Evolutionary conservation across 2,888 invertebrate genomes (phyloP).

Genomic region (Apamea epomidion): DNA sequence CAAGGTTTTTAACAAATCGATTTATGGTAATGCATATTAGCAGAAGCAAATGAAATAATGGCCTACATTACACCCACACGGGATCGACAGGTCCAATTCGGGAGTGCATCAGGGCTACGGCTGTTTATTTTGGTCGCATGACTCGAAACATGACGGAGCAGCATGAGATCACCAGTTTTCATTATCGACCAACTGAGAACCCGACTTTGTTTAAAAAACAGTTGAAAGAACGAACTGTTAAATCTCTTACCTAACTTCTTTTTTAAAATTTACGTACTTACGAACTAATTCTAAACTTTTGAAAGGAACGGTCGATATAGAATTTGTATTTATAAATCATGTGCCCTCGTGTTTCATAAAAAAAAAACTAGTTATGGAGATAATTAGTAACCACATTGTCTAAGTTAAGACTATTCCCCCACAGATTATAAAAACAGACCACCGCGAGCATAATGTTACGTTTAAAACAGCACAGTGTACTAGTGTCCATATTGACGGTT

Average conservation of each 20-base stretch:
- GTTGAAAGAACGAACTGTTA: slow-evolving; percentile 44
- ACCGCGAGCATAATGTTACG: slow-evolving; percentile 61
- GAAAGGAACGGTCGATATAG: slow-evolving; percentile 3
- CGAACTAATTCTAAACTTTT: slow-evolving; percentile 48
- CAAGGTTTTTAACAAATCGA: slow-evolving; percentile 32
- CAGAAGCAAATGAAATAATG: slow-evolving; percentile 68
- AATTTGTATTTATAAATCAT: slow-evolving; percentile 49
- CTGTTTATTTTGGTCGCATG: slow-evolving; percentile 85
- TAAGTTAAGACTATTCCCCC: slow-evolving; percentile 73
- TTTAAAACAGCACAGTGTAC: slow-evolving; percentile 50
- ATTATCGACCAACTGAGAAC: slow-evolving; percentile 69
- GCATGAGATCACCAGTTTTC: slow-evolving; percentile 85
- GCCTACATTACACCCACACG: slow-evolving; percentile 74
- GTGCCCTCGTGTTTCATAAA: slow-evolving; percentile 56
- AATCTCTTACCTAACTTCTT: slow-evolving; percentile 27
- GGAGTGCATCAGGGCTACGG: slow-evolving; percentile 77
- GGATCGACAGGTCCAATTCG: slow-evolving; percentile 76
- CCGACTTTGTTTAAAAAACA: slow-evolving; percentile 52
- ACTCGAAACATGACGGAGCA: slow-evolving; percentile 83
- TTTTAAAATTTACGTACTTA: slow-evolving; percentile 24
- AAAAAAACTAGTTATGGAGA: slow-evolving; percentile 61
- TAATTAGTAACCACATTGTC: slow-evolving; percentile 66
- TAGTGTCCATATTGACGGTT: slow-evolving; percentile 5
- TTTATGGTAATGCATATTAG: slow-evolving; percentile 59
- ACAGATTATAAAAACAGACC: slow-evolving; percentile 74